Conservation (phyloP, 2,113 vertebrate species). For the Trachemys scripta region DNA sequence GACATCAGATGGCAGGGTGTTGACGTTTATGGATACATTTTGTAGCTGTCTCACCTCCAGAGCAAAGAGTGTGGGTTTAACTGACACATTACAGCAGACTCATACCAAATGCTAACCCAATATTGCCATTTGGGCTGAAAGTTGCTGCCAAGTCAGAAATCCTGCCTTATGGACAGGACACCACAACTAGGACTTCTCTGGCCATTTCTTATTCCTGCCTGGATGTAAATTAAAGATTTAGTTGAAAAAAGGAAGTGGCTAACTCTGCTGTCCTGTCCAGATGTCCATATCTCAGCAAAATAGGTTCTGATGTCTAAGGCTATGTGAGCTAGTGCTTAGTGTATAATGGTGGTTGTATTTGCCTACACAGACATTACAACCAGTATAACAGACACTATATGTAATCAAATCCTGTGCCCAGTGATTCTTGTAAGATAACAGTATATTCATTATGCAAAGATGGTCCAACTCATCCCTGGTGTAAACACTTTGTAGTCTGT, state of each 20-base stretch:
- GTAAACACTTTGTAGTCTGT: not conserved
- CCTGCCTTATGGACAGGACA: not conserved
- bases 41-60: not conserved
- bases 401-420: not conserved
- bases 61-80: not conserved
- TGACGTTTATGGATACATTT: not conserved
- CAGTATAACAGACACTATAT: not conserved
- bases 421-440: not conserved
- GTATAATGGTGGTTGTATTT: conserved; percentile 54
- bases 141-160: not conserved
- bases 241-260: conserved; percentile 54
- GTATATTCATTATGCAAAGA: not conserved
- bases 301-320: conserved; percentile 12
- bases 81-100: not conserved
- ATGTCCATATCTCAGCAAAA: conserved; percentile 30
- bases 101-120: not conserved
- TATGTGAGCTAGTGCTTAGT: conserved; percentile 67
- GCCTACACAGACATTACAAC: not conserved
- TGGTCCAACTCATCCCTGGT: not conserved
- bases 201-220: not conserved
- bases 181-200: fast-evolving
- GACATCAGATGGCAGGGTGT: not conserved
- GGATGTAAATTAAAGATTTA: conserved; percentile 20
- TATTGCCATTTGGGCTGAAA: not conserved
- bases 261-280: conserved; percentile 61